Base-by-base conservation (phyloP, 2,113 vertebrate genomes). In the Larimichthys crocea region DNA sequence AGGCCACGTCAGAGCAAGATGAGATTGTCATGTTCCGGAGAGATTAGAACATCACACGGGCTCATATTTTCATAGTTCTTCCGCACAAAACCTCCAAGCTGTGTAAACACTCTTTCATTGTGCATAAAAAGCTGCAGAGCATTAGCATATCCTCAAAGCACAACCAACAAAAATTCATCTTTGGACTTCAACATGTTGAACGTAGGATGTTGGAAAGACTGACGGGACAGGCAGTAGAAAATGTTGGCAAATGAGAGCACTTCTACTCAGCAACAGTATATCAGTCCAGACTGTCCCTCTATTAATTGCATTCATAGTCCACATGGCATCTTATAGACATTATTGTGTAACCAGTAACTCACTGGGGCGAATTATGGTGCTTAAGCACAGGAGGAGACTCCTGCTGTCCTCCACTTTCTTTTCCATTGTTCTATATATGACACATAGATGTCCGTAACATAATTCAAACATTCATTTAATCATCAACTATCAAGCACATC, bases 181-280 rank as follows among this genome's bases (percentile, higher is more conserved):
- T 68, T 72, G 44, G 71, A 88, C 82, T 87, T 85, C 49, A 56
- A 79, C 89, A 91, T 89, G 92, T 72, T 91, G 89, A 87, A 88
- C 84, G 87, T 92, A 87, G 90, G 89, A 83, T 88, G 87, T 74
- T 89, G 84, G 89, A 89, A 86, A 66, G 80, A 80, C 78, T 83
- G 82, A 81, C 1, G 29, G 84, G 82, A 88, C 82, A 65, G 40
- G 83, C 84, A 74, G 85, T 49, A 59, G 40, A 81, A 85, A 88
- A 78, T 78, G 71, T 75, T 92, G 91, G 88, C 84, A 83, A 81
- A 74, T 66, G 83, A 42, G 49, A 89, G 79, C 40, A 61, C 76
- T 86, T 89, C 64, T 55, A 78, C 80, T 77, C 20, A 75, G 70
- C 82, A 79, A 77, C 86, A 68, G 40, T 72, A 48, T 48, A 80